A percentile compares a stretch with the other conserved stretches of the same genome.
phyloP scores from a whole-genome alignment of 2,113 vertebrate species.

The Pampusana beccarii region DNA sequence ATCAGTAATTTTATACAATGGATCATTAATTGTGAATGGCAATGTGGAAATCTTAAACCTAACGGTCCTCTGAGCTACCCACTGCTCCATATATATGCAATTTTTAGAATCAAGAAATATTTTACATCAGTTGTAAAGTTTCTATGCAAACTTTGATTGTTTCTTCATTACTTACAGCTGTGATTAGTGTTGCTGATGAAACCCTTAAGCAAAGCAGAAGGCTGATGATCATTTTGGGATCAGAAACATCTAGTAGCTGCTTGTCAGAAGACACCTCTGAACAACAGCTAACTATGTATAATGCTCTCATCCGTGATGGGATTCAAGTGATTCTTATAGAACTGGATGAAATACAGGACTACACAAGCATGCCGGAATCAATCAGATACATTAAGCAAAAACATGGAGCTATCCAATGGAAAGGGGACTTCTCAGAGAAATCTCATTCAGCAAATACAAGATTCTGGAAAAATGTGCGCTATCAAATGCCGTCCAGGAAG shows the following conservation, averaged over 20 bases:
- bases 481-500: conserved; percentile 81
- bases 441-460: conserved; percentile 66
- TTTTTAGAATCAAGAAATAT: background rate
- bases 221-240: conserved; percentile 80
- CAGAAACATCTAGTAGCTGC: conserved; percentile 1
- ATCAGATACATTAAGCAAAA: conserved; percentile 84
- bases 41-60: background rate
- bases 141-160: background rate
- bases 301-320: conserved; percentile 79
- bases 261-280: conserved; percentile 71
- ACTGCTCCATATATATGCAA: background rate
- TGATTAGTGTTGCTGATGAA: conserved; percentile 80
- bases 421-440: conserved; percentile 31
- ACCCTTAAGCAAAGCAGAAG: conserved; percentile 82
- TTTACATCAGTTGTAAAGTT: background rate
- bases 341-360: conserved; percentile 77
- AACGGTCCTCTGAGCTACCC: background rate
- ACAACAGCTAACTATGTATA: conserved; percentile 79
- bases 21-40: background rate
- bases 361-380: conserved; percentile 79
- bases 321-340: conserved; percentile 87
- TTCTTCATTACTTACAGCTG: conserved; percentile 69
- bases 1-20: background rate
- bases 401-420: conserved; percentile 84
- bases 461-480: conserved; percentile 90